phyloP scores from a whole-genome alignment of 2,797 vertebrate species.

The Spinus pinus region DNA sequence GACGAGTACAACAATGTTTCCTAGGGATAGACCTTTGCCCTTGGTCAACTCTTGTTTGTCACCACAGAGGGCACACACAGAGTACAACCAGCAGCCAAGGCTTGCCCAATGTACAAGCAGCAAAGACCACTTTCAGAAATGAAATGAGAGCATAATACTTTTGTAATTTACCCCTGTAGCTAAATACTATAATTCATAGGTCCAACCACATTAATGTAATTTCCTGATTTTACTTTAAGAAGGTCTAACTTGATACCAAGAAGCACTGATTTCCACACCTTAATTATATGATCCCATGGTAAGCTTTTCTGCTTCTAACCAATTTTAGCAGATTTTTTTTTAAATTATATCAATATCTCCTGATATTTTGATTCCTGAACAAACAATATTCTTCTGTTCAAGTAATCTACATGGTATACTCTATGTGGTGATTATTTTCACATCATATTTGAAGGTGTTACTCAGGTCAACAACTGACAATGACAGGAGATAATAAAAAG shows the following conservation, averaged over 20 bases:
- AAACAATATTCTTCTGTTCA: neutral
- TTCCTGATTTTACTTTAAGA: neutral
- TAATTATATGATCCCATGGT: neutral
- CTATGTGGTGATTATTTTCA: neutral
- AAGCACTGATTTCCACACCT: neutral
- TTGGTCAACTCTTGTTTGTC: neutral
- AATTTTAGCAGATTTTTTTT: neutral
- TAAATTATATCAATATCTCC: neutral
- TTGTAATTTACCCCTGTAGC: neutral
- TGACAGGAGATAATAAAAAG: neutral
- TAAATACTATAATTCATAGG: neutral
- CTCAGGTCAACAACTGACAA: neutral
- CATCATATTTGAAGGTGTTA: neutral
- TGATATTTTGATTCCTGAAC: neutral
- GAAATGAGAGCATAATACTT: neutral
- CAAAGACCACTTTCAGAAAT: neutral
- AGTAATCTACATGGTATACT: neutral
- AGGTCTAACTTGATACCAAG: neutral
- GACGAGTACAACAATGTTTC: neutral
- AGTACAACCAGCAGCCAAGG: neutral
- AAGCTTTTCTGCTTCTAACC: neutral
- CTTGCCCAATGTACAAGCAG: neutral
- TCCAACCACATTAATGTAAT: neutral
- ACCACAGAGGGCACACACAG: neutral
- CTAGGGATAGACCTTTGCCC: neutral